phyloP scores from a whole-genome alignment of 2,113 vertebrate species.

The Urocolius indicus region DNA sequence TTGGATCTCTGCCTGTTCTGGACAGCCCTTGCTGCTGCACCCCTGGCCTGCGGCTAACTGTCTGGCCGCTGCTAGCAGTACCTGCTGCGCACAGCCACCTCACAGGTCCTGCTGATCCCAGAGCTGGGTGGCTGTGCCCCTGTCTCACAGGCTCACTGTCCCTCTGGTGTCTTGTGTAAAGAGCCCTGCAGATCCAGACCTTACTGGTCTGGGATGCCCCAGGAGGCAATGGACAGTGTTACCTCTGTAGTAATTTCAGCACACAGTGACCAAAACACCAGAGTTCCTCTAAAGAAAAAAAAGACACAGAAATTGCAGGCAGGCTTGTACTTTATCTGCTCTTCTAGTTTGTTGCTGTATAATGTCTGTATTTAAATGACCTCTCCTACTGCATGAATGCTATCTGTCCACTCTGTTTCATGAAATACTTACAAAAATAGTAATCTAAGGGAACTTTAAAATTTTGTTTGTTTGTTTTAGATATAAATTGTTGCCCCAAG shows the following conservation, averaged over 20 bases:
- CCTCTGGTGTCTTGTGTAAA: too few relatives aligned
- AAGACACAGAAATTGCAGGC: not conserved
- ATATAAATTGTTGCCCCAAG: not conserved
- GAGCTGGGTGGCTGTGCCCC: not conserved
- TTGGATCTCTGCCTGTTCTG: not conserved
- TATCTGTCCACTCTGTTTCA: too few relatives aligned
- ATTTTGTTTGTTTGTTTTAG: not conserved
- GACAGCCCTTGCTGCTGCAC: not conserved
- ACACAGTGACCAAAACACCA: fast-evolving
- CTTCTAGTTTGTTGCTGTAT: not conserved
- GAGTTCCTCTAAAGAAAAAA: not conserved
- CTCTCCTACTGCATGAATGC: not conserved
- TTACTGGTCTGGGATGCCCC: fast-evolving
- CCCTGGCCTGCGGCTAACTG: not conserved
- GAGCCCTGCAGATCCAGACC: too few relatives aligned
- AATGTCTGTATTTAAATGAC: not conserved
- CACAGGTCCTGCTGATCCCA: not conserved
- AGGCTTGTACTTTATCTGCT: too few relatives aligned
- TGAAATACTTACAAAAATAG: not conserved
- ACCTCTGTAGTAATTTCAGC: not conserved
- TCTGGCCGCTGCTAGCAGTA: not conserved
- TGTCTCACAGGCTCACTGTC: fast-evolving
- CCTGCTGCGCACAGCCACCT: not conserved
- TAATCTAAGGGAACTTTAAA: not conserved
- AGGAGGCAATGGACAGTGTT: fast-evolving